Conservation (phyloP, 2,888 invertebrate genomes). For the Odontocolon sp. region DNA sequence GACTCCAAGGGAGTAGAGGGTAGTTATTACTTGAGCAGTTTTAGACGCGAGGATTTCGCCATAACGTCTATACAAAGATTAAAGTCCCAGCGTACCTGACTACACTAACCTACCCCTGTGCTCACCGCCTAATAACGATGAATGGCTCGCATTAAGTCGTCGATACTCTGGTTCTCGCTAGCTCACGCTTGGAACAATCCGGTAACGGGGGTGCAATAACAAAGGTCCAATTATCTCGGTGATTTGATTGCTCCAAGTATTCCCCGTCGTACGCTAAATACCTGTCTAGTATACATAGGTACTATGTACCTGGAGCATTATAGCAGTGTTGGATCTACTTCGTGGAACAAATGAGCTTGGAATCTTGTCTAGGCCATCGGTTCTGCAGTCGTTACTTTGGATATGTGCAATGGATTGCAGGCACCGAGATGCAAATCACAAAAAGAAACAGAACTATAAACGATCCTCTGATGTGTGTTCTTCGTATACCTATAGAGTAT, state of each 20-base stretch:
- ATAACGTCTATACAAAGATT: not conserved
- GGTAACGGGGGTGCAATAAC: constrained; percentile 58
- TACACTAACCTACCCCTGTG: constrained; percentile 4
- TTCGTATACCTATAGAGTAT: not conserved
- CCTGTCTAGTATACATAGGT: not conserved
- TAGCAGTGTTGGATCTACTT: constrained; percentile 13
- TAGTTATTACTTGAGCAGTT: constrained; percentile 11
- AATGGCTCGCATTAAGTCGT: constrained; percentile 63
- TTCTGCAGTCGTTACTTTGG: no score
- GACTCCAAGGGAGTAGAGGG: not conserved
- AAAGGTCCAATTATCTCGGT: constrained; percentile 66
- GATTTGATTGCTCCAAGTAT: constrained; percentile 62
- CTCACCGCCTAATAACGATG: constrained; percentile 44
- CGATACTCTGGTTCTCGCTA: constrained; percentile 35
- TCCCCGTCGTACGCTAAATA: constrained; percentile 10
- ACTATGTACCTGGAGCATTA: constrained; percentile 22
- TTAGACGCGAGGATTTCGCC: not conserved
- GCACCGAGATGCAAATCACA: no score
- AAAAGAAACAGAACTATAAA: no score
- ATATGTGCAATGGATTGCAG: no score
- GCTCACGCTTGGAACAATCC: constrained; percentile 49
- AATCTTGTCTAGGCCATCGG: not conserved
- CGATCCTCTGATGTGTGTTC: not conserved
- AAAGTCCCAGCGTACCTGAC: constrained; percentile 29
- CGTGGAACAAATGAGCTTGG: constrained; percentile 19